These are phyloP conservation scores for Macroteleia sp. DNA, from an alignment of 2,888 invertebrate species.

Conservation along the genomic window DNA sequence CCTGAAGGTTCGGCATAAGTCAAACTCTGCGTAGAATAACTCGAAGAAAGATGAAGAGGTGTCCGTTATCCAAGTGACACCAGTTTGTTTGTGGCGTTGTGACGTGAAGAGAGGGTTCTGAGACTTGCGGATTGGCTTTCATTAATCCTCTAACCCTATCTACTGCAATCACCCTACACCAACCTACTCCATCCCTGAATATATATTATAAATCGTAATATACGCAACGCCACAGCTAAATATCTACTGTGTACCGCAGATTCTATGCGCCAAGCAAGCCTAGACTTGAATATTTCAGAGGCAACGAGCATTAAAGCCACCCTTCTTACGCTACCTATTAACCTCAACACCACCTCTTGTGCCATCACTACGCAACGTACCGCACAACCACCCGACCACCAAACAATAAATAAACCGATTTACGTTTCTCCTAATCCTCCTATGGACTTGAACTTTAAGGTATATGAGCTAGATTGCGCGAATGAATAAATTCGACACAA, in stretches of 20 bases:
- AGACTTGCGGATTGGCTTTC: slow-evolving; percentile 81
- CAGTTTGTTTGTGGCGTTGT: slow-evolving; percentile 78
- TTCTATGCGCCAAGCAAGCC: slow-evolving; percentile 76
- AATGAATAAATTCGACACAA: slow-evolving; percentile 20
- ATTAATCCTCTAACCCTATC: slow-evolving; percentile 82
- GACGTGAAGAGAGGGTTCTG: slow-evolving; percentile 74
- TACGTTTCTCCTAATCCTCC: slow-evolving; percentile 66
- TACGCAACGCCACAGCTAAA: slow-evolving; percentile 74
- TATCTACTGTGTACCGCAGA: slow-evolving; percentile 78
- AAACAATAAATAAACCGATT: slow-evolving; percentile 76
- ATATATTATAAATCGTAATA: slow-evolving; percentile 82
- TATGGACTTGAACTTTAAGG: slow-evolving; percentile 49
- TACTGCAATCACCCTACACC: slow-evolving; percentile 65
- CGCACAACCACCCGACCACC: slow-evolving; percentile 68
- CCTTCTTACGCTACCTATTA: slow-evolving; percentile 83
- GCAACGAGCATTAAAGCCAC: slow-evolving; percentile 81
- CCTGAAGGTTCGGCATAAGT: slow-evolving; percentile 1
- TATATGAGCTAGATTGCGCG: slow-evolving; percentile 16
- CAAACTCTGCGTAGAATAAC: slow-evolving; percentile 32
- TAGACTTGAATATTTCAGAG: slow-evolving; percentile 83
- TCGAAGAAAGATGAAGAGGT: slow-evolving; percentile 61
- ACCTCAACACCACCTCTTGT: slow-evolving; percentile 75
- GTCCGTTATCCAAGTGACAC: slow-evolving; percentile 74
- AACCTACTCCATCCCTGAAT: slow-evolving; percentile 65
- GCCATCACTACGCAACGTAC: slow-evolving; percentile 54